phyloP scores from a whole-genome alignment of 2,113 vertebrate genomes.

The Ochotona curzoniae region DNA sequence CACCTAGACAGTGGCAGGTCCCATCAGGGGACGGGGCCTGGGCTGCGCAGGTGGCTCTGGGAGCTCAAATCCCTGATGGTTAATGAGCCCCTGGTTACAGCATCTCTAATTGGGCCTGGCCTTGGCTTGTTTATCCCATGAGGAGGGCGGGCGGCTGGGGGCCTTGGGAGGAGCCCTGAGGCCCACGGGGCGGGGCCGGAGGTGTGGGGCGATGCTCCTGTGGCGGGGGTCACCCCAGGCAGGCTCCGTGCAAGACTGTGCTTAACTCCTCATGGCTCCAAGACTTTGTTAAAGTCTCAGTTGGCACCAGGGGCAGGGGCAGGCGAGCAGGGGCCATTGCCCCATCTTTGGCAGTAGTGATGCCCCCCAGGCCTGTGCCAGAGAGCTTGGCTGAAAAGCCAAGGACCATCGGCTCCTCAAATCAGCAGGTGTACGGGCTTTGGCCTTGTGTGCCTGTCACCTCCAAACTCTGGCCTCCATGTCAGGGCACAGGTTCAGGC shows the following conservation, averaged over 20 bases:
- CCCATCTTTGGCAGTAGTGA: background rate
- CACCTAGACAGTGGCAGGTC: background rate
- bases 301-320: background rate
- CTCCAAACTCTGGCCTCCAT: background rate
- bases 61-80: background rate
- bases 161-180: background rate
- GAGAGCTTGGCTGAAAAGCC: background rate
- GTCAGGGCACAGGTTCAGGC: background rate
- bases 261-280: background rate
- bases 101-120: background rate
- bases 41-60: background rate
- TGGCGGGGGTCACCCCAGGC: background rate
- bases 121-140: constrained; percentile 40
- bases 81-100: constrained; percentile 36
- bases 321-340: background rate
- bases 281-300: background rate
- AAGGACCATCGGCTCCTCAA: too few relatives aligned
- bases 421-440: too few relatives aligned
- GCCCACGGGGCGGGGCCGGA: background rate
- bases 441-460: background rate
- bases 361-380: background rate
- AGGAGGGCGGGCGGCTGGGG: background rate
- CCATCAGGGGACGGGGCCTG: background rate
- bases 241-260: background rate
- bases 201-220: background rate